Evolutionary conservation across 92 coral and sea anemone genomes (phyloP).

Genomic region (Zoanthus solanderi): DNA sequence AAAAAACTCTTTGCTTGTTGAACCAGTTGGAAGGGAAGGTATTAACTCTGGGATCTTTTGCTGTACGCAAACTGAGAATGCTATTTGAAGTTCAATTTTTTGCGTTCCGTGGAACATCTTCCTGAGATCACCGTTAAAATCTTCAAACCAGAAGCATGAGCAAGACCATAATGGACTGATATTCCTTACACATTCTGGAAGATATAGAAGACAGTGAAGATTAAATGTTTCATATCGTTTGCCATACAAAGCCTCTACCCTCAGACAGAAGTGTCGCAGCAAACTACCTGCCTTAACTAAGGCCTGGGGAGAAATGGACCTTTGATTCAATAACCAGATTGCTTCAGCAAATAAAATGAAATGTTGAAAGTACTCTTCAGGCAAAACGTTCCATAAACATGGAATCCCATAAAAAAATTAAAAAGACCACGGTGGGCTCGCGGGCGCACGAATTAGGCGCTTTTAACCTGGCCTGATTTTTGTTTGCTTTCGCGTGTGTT

Average conservation of each 20-base stretch:
- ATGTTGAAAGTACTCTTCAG: constrained; percentile 61
- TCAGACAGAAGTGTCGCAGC: constrained; percentile 51
- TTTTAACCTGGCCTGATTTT: constrained; percentile 17
- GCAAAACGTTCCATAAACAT: constrained; percentile 30
- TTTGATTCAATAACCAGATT: constrained; percentile 39
- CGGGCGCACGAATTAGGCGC: constrained; percentile 32
- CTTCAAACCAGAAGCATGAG: constrained; percentile 59
- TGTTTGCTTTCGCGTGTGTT: constrained; percentile 21
- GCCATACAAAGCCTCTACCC: constrained; percentile 48
- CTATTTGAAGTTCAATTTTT: constrained; percentile 39
- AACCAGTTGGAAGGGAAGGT: constrained; percentile 36
- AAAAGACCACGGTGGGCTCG: constrained; percentile 11
- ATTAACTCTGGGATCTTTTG: constrained; percentile 56
- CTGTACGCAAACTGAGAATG: constrained; percentile 43
- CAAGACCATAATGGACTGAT: constrained; percentile 58
- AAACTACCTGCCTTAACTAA: not conserved
- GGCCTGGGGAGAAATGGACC: constrained; percentile 34
- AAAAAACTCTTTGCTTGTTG: constrained; percentile 52
- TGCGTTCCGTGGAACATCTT: constrained; percentile 63
- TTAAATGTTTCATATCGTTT: constrained; percentile 55
- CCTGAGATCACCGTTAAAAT: constrained; percentile 1
- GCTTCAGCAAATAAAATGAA: constrained; percentile 48
- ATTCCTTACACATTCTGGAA: constrained; percentile 49
- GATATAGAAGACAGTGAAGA: constrained; percentile 53
- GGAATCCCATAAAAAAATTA: constrained; percentile 16